Evolutionary conservation across 2,113 vertebrate genomes (phyloP), one percentile per base, ranked within the genome.

Genomic region (Corythornis cristatus): DNA sequence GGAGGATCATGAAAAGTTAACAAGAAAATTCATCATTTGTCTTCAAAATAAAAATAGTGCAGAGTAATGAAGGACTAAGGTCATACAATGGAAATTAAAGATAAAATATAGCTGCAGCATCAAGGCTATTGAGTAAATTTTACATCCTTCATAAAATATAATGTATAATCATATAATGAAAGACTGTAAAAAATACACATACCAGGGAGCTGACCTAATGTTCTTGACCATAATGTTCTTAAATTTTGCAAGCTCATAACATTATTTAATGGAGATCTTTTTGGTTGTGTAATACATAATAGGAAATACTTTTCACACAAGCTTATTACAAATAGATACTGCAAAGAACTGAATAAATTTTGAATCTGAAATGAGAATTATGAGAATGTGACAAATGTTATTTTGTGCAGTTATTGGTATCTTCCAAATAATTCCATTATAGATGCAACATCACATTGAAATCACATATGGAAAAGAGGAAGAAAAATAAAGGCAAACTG

Each of bases 91-190:
- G 42, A 88, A 95, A 60, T 84, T 22, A 67, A 75, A 18, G 26
- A 48, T 68, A 56, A 85, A 83, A 62, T 80, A 22, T 1, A 54
- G 33, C 43, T 71, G 8, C 9, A 66, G 8, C 40, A 85, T 28
- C 61, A 31, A 92, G 72, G 23, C 15, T 88, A 37, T 42, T 70
- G 46, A 80, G 37, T 46, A 50, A 77, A 22, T 62, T 94, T 88
- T 90, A 81, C 9, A 33, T 62, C 64, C 76, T 92, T 35, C 83
- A 83, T 94, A 83, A 96, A 88, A 64, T 54, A 74, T 73, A 53
- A 75, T 66, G 7, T 61, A 70, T 86, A 56, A 17, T 45, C 20
- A 35, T 46, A 11, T 79, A 72, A 76, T 91, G 40, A 76, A 91
- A 57, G 45, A 60, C 40, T 64, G 42, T 90, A 89, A 89, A 89